phyloP scores from a whole-genome alignment of 2,113 vertebrate genomes.

The Platichthys stellatus region DNA sequence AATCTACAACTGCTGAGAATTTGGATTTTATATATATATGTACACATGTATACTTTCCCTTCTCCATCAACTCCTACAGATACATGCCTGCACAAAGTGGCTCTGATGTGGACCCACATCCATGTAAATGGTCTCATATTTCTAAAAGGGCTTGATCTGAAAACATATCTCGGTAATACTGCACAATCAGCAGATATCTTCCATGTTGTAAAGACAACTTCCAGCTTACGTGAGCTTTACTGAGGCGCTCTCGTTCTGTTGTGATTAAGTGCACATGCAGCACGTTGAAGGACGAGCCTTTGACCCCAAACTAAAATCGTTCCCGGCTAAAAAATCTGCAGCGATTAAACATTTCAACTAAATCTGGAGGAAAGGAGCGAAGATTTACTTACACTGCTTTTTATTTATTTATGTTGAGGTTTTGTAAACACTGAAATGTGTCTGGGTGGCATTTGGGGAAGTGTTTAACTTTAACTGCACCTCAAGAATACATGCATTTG shows the following conservation, averaged over 20 bases:
- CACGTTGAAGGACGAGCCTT: background rate
- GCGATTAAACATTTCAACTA: too few relatives aligned
- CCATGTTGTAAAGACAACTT: background rate
- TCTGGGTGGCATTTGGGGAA: too few relatives aligned
- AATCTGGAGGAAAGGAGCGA: too few relatives aligned
- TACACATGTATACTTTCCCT: background rate
- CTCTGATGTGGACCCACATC: background rate
- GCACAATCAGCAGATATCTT: background rate
- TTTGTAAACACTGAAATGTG: too few relatives aligned
- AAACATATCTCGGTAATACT: background rate
- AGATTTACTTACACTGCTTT: too few relatives aligned
- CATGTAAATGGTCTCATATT: background rate
- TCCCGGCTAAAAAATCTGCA: too few relatives aligned
- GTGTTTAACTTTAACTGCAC: too few relatives aligned
- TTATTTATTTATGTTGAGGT: too few relatives aligned
- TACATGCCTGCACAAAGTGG: too few relatives aligned
- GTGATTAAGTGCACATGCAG: background rate
- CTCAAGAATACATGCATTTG: too few relatives aligned
- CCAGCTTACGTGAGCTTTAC: background rate
- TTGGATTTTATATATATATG: slow-evolving; percentile 4
- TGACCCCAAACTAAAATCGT: background rate
- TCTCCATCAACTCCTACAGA: background rate
- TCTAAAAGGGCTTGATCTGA: background rate
- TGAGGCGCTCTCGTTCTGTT: background rate
- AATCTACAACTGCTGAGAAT: slow-evolving; percentile 25